Conservation (phyloP, 2,113 vertebrate species). For the Dromiciops gliroides region DNA sequence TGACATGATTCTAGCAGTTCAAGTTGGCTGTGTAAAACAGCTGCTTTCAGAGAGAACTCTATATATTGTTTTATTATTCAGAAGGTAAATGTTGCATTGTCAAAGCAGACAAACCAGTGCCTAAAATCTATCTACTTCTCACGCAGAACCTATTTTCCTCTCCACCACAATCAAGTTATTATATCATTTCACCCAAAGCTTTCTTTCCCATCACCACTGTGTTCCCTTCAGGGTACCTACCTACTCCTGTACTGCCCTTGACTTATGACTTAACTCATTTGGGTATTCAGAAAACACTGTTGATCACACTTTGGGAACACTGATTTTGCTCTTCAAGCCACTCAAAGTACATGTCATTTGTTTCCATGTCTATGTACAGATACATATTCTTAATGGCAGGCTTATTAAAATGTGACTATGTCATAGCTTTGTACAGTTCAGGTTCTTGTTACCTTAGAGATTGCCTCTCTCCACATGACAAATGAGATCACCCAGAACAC, state of each 20-base stretch:
- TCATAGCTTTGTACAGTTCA: background rate
- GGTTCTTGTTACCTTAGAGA: slow-evolving; percentile 65
- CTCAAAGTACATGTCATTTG: background rate
- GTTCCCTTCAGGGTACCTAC: background rate
- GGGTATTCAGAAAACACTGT: background rate
- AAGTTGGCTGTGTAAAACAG: background rate
- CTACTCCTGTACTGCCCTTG: background rate
- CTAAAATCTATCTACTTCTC: background rate
- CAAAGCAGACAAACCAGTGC: background rate
- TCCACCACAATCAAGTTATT: background rate
- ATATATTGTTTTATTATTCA: background rate
- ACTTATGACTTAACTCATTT: background rate
- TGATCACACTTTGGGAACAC: background rate
- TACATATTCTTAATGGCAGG: background rate
- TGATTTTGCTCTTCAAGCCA: background rate
- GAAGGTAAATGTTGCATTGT: background rate
- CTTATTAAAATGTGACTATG: background rate
- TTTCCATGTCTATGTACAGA: background rate
- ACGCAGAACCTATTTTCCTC: background rate
- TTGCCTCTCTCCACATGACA: slow-evolving; percentile 27
- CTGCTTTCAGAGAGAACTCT: background rate
- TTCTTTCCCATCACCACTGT: background rate
- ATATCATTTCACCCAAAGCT: no score
- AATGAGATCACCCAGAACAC: slow-evolving; percentile 67
- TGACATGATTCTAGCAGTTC: slow-evolving; percentile 63